Conservation (phyloP, 2,888 invertebrate genomes). For the Blera fallax region DNA sequence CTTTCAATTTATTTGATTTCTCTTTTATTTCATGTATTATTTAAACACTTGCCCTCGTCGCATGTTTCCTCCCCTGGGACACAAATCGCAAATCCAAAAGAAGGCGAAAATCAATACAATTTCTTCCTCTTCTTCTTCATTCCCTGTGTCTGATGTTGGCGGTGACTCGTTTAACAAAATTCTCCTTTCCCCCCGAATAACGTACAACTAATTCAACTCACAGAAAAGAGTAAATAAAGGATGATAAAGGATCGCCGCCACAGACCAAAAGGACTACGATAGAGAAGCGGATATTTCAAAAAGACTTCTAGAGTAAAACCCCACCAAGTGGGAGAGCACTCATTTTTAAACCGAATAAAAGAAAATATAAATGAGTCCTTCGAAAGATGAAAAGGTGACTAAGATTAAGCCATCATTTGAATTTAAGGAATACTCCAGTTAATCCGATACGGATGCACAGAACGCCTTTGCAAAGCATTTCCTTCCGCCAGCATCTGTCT, state of each 20-base stretch:
- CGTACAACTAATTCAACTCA: constrained; percentile 1
- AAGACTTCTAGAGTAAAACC: background rate
- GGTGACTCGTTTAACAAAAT: background rate
- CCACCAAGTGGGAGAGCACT: background rate
- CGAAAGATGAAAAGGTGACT: constrained; percentile 34
- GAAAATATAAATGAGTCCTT: constrained; percentile 12
- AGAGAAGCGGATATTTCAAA: constrained; percentile 20
- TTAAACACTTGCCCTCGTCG: constrained; percentile 38
- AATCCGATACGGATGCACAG: constrained; percentile 31
- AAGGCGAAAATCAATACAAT: constrained; percentile 22
- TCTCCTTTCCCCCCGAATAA: background rate
- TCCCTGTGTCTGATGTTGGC: background rate
- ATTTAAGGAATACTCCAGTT: constrained; percentile 4
- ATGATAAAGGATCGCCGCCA: background rate
- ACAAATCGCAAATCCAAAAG: constrained; percentile 13
- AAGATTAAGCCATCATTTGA: constrained; percentile 48
- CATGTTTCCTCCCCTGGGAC: background rate
- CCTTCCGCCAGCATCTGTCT: constrained; percentile 16
- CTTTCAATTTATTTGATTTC: constrained; percentile 47
- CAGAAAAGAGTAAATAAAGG: constrained; percentile 22
- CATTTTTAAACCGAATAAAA: background rate
- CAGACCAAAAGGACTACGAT: background rate
- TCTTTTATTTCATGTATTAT: constrained; percentile 44
- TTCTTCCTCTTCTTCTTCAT: background rate
- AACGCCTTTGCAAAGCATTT: background rate